phyloP scores from a whole-genome alignment of 2,888 invertebrate genomes.

The Dilophus febrilis region DNA sequence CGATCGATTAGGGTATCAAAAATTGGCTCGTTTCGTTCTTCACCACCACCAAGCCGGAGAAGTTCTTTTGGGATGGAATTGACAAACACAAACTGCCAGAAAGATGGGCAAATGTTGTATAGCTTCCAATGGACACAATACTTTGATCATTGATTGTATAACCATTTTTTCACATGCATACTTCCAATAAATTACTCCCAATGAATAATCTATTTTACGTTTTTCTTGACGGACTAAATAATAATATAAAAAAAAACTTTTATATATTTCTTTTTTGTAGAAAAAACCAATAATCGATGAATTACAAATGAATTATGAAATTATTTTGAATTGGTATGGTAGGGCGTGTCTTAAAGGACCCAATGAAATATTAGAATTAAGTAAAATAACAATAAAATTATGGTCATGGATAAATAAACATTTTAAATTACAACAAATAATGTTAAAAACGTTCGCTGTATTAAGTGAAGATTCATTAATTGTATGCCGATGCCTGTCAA shows the following conservation, averaged over 20 bases:
- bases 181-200: too few species aligned
- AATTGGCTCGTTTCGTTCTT: too few species aligned
- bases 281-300: conserved; percentile 19
- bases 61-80: too few species aligned
- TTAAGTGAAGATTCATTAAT: conserved; percentile 18
- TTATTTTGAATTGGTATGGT: conserved; percentile 23
- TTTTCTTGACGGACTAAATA: too few species aligned
- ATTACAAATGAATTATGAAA: conserved; percentile 17
- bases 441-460: conserved; percentile 18
- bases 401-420: conserved; percentile 27
- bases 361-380: conserved; percentile 12
- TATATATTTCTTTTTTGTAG: conserved; percentile 5
- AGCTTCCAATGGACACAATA: too few species aligned
- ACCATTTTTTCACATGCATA: too few species aligned
- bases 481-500: conserved; percentile 22
- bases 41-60: too few species aligned
- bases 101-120: too few species aligned
- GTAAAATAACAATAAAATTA: conserved; percentile 17
- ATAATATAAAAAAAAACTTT: background rate
- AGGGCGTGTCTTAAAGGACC: conserved; percentile 17
- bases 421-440: conserved; percentile 16
- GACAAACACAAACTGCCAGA: too few species aligned
- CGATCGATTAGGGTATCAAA: too few species aligned
- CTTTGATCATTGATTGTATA: too few species aligned
- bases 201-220: too few species aligned